Base-by-base conservation (phyloP, 2,888 invertebrate genomes). In the Conchocele bisecta region DNA sequence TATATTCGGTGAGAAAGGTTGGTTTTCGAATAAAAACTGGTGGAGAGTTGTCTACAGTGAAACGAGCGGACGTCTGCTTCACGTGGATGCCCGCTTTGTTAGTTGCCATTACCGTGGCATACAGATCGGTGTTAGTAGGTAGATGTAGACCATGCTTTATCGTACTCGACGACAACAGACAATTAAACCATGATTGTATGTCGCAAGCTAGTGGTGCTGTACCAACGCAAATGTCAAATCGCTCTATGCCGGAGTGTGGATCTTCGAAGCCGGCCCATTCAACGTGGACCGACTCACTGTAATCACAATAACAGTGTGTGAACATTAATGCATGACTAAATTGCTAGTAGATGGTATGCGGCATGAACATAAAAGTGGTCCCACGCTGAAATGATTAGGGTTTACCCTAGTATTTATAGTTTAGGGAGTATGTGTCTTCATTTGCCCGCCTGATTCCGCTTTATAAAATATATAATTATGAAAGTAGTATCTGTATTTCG, bases 221-320 rank as follows among this genome's bases (percentile, higher is more conserved):
- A 11, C 65, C 64, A 15, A 71, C 31, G 24, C 75, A 75, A n/a
- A 56, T 41, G 29, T 70, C 67, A 41, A 64, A 79, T 22, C 50
- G 53, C 6, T 59, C 53, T 1, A 79, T 65, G n/a, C 53, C 69
- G 22, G 76, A 74, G 35, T 79, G 71, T 13, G 76, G 66, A 31
- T 79, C 79, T 46, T 60, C 60, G 59, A 79, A 79, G 20, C 64
- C 74, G 1, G 20, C 37, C 76, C 79, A 76, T 15, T 46, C 41
- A 5, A 65, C 35, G n/a, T 67, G 42, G 5, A 68, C 13, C 0
- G 46, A 51, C 0, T 58, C 37, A 13, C 71, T 71, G 61, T 1
- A 69, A 69, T 26, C 61, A 44, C 67, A 44, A 56, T 53, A 51
- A 7, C 60, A 17, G 4, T 11, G n/a, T n/a, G n/a, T n/a, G n/a